These are phyloP conservation scores for Leptobrachium ailaonicum DNA, from an alignment of 2,113 vertebrate species.

Conservation along the genomic window DNA sequence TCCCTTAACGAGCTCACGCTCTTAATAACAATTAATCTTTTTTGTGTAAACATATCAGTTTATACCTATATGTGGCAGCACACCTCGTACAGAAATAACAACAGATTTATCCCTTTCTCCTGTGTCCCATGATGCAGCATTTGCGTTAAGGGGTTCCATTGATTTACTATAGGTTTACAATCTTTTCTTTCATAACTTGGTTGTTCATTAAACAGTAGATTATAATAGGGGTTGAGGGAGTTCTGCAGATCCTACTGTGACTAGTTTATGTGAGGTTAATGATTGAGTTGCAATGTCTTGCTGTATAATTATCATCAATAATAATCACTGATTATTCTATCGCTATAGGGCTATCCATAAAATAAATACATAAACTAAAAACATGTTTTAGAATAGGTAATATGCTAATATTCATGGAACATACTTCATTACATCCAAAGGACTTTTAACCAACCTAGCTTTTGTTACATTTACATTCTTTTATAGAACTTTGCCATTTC, in stretches of 20 bases:
- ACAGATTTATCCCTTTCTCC: neutral
- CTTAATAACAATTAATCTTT: slow-evolving; percentile 37
- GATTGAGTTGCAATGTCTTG: neutral
- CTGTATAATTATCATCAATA: neutral
- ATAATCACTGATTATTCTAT: neutral
- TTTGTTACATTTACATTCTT: too few relatives aligned
- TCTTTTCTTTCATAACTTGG: neutral
- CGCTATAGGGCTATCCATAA: too few relatives aligned
- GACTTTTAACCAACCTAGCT: too few relatives aligned
- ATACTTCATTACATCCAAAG: too few relatives aligned
- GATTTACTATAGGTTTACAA: neutral
- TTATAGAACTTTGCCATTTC: too few relatives aligned
- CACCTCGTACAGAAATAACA: slow-evolving; percentile 9
- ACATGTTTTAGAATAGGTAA: too few relatives aligned
- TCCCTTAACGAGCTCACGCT: slow-evolving; percentile 30
- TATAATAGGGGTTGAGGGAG: neutral
- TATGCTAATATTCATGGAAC: too few relatives aligned
- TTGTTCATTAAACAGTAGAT: neutral
- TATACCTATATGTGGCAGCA: slow-evolving; percentile 2
- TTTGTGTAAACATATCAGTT: slow-evolving; percentile 6
- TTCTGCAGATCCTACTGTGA: neutral
- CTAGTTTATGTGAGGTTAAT: neutral
- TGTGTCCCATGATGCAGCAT: neutral
- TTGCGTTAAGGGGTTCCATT: neutral
- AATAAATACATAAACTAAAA: too few relatives aligned